These are phyloP conservation scores for Boleophthalmus pectinirostris DNA, from an alignment of 2,113 vertebrate species.

Conservation along the genomic window DNA sequence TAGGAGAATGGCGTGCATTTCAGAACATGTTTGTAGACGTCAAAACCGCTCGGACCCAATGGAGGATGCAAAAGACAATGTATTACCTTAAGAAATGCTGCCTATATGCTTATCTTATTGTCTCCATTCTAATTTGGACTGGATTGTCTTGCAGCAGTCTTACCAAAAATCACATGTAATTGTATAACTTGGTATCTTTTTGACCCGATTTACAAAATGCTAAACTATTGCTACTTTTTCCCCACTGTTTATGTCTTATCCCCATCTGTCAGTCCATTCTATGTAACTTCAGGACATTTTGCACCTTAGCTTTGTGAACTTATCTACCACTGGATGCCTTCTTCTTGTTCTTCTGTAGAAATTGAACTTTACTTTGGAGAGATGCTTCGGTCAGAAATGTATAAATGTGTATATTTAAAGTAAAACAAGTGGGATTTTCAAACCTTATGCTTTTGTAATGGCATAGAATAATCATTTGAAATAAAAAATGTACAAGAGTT, in stretches of 20 bases:
- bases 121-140: not conserved
- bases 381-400: constrained; percentile 77
- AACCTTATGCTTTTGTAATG: constrained; percentile 73
- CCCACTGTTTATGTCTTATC: constrained; percentile 28
- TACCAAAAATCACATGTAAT: not conserved
- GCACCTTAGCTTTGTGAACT: constrained; percentile 80
- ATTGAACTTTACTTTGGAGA: constrained; percentile 51
- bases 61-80: too few relatives aligned
- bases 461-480: constrained; percentile 73
- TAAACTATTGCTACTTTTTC: not conserved
- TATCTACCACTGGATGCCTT: constrained; percentile 77
- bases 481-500: constrained; percentile 62
- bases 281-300: constrained; percentile 65
- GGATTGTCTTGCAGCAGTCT: too few relatives aligned
- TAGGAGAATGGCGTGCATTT: too few relatives aligned
- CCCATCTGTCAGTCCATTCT: constrained; percentile 46
- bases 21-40: too few relatives aligned
- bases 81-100: too few relatives aligned
- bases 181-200: not conserved
- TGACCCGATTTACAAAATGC: not conserved
- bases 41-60: too few relatives aligned
- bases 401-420: constrained; percentile 75
- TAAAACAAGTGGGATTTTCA: constrained; percentile 64
- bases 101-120: not conserved
- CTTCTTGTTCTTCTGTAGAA: constrained; percentile 69